A percentile compares a stretch with the other conserved stretches of the same genome.
Evolutionary conservation across 2,797 vertebrate species (phyloP).

Genomic region (Sparidentex hasta): DNA sequence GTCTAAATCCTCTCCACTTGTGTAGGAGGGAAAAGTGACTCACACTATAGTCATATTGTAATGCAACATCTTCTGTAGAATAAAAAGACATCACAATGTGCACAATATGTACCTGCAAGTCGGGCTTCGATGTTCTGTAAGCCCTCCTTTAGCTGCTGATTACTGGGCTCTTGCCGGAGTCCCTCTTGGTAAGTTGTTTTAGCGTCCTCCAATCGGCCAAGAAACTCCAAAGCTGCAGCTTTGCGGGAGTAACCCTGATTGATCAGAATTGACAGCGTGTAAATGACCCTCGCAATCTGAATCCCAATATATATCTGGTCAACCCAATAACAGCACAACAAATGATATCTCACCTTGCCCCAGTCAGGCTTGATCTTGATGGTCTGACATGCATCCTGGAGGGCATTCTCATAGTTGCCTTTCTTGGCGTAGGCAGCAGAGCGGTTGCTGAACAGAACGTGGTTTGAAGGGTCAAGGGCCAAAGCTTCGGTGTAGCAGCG

Average conservation of each 20-base stretch:
- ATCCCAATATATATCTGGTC: constrained; percentile 26
- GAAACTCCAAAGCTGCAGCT: constrained; percentile 94
- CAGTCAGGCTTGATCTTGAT: constrained; percentile 95
- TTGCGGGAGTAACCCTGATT: constrained; percentile 94
- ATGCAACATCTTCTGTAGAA: not conserved
- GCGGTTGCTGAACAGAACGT: constrained; percentile 95
- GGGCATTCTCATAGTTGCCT: constrained; percentile 89
- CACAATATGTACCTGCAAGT: constrained; percentile 82
- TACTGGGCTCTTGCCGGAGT: constrained; percentile 89
- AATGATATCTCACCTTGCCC: constrained; percentile 89
- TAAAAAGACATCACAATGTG: constrained; percentile 11
- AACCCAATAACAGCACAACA: constrained; percentile 51
- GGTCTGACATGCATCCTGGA: constrained; percentile 93
- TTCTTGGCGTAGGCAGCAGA: constrained; percentile 90
- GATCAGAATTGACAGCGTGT: constrained; percentile 3
- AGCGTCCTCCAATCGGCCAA: constrained; percentile 93
- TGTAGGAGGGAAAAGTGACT: constrained; percentile 18
- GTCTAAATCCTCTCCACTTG: constrained; percentile 39
- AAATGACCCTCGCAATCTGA: not conserved
- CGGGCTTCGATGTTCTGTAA: constrained; percentile 89
- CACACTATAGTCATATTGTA: constrained; percentile 21
- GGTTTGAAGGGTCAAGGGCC: constrained; percentile 91
- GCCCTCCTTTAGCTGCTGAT: constrained; percentile 88
- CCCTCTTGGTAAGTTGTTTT: constrained; percentile 93
- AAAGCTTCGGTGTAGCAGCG: constrained; percentile 95